phyloP scores from a whole-genome alignment of 2,113 vertebrate genomes.

The Herpailurus yagouaroundi region DNA sequence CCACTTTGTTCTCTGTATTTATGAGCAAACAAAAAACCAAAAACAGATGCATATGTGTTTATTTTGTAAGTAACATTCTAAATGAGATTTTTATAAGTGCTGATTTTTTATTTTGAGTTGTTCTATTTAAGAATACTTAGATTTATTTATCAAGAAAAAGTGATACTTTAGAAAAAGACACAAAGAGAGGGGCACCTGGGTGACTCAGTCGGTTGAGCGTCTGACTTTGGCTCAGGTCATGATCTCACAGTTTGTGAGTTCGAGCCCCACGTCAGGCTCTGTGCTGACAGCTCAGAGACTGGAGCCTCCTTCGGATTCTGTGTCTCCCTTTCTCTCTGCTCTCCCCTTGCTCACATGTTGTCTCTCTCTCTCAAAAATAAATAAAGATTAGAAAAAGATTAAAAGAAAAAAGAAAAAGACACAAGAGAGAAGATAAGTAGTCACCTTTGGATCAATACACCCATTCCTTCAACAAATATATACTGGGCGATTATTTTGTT shows the following conservation, averaged over 20 bases:
- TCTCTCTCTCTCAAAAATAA: no score
- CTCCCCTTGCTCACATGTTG: no score
- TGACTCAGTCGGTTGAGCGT: no score
- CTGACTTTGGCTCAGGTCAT: no score
- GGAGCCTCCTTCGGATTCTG: no score
- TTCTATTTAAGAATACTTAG: background rate
- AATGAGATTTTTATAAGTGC: background rate
- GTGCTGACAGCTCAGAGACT: no score
- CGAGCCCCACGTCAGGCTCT: no score
- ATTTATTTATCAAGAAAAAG: conserved; percentile 18
- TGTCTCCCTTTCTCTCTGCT: no score
- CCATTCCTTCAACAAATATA: background rate
- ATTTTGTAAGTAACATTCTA: background rate
- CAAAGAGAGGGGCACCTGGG: background rate
- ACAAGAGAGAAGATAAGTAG: background rate
- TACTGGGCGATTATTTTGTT: background rate
- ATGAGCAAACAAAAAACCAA: background rate
- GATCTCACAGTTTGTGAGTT: no score
- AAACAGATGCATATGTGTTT: background rate
- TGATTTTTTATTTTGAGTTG: background rate
- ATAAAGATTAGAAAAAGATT: no score
- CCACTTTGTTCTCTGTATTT: background rate
- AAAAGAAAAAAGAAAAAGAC: background rate
- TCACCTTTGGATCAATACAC: background rate
- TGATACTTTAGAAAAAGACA: background rate